These are phyloP conservation scores for Sinocyclocheilus maitianheensis DNA, from an alignment of 2,113 vertebrate genomes.

Conservation along the genomic window DNA sequence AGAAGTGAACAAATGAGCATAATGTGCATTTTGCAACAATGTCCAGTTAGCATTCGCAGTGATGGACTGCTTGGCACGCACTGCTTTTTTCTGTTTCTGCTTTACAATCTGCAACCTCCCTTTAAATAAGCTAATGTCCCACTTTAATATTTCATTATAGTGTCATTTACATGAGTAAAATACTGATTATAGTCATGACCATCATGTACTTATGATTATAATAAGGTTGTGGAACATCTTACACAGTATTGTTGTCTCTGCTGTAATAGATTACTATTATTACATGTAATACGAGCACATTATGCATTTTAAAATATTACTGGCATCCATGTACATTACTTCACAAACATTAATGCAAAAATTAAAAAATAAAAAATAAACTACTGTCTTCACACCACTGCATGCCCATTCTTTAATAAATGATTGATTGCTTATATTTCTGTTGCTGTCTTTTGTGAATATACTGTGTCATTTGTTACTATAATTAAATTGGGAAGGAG, in stretches of 20 bases:
- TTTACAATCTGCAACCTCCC: neutral
- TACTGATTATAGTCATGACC: neutral
- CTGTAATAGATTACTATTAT: neutral
- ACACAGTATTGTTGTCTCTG: neutral
- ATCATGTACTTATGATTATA: conserved; percentile 15
- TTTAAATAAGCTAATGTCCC: neutral
- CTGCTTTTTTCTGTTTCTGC: neutral
- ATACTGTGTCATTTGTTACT: neutral
- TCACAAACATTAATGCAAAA: neutral
- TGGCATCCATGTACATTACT: neutral
- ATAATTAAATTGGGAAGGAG: neutral
- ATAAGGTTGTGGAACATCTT: neutral
- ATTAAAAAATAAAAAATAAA: neutral
- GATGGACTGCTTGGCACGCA: conserved; percentile 1
- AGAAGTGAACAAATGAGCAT: conserved; percentile 31
- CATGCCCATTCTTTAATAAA: conserved; percentile 41
- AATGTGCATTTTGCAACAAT: conserved; percentile 1
- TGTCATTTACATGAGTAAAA: neutral
- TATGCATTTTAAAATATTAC: neutral
- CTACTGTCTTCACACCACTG: neutral
- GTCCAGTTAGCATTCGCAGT: neutral
- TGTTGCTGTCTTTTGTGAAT: conserved; percentile 13
- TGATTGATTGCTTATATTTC: conserved; percentile 25
- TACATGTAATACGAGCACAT: neutral
- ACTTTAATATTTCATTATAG: conserved; percentile 2